Evolutionary conservation across 1,140 invertebrate genomes (phyloP).

Genomic region (Papilio polytes): DNA sequence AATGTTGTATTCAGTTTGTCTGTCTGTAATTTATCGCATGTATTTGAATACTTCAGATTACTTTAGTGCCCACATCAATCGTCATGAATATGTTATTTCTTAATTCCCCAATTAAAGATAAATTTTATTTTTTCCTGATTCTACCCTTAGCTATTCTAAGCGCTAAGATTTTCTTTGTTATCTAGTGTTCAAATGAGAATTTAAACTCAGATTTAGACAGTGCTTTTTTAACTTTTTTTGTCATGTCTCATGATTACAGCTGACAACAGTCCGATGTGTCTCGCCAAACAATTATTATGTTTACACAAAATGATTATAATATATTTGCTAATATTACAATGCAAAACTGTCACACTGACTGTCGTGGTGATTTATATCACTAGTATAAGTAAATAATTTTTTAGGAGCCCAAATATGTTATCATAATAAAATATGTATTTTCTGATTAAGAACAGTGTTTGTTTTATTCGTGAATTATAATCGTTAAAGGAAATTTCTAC

Average conservation of each 20-base stretch:
- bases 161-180: too few species aligned
- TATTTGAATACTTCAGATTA: neutral
- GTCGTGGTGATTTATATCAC: neutral
- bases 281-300: neutral
- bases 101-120: too few species aligned
- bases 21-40: neutral
- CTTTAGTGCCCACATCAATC: too few species aligned
- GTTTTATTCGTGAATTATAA: neutral
- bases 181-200: too few species aligned
- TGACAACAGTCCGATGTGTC: neutral
- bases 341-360: neutral
- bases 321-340: neutral
- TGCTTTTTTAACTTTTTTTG: neutral
- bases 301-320: neutral
- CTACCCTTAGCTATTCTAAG: too few species aligned
- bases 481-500: neutral
- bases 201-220: neutral
- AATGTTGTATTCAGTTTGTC: neutral
- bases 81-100: too few species aligned
- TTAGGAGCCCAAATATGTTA: neutral
- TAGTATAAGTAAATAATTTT: slow-evolving; percentile 9
- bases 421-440: slow-evolving; percentile 4
- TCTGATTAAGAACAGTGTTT: neutral
- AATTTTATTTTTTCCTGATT: too few species aligned
- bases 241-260: neutral